Base-by-base conservation (phyloP, 2,113 vertebrate species). In the Anguilla rostrata region DNA sequence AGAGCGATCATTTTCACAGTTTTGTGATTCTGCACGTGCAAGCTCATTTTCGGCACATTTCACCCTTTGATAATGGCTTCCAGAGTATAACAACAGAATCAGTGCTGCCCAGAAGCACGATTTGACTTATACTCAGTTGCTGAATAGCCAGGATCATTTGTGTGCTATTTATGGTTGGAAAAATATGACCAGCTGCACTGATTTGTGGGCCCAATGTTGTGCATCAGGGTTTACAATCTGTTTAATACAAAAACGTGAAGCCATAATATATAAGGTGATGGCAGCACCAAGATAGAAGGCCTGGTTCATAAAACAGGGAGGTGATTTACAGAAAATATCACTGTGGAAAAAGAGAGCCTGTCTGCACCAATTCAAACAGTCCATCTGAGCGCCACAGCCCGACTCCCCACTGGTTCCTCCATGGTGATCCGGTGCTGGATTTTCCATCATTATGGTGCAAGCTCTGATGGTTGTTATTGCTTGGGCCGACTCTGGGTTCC, bases 61-160 rank as follows among this genome's bases (percentile, higher is more conserved):
- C 26, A 14, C 43, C 53, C 34, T 75, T 78, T 87, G 16, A 83
- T 88, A 87, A 89, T 81, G 49, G 84, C 86, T 87, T 89, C 87
- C 88, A 88, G 89, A 80, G 39, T 60, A 83, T 22, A 88, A 84
- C 66, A 88, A 83, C 85, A 87, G 81, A 41, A 71, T 71, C 78
- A 26, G 46, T 79, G 39, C 84, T 12, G 34, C 80, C 41, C 87
- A 85, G 84, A 85, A 82, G 87, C 57, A 56, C 6, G 29, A 60
- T 82, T 34, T 57, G 43, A 75, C 49, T 29, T 78, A 9, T 83
- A 83, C 63, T 29, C 83, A 43, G 63, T 43, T 75, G 57, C 29
- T 78, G 18, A 83, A 22, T 75, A 11, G 71, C 66, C 29, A 8
- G 20, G 82, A 78, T 57, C 39, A 46, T 82, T 43, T 75, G 22